Evolutionary conservation across 92 coral and sea anemone genomes (phyloP).

Genomic region (Paragorgia papillata): DNA sequence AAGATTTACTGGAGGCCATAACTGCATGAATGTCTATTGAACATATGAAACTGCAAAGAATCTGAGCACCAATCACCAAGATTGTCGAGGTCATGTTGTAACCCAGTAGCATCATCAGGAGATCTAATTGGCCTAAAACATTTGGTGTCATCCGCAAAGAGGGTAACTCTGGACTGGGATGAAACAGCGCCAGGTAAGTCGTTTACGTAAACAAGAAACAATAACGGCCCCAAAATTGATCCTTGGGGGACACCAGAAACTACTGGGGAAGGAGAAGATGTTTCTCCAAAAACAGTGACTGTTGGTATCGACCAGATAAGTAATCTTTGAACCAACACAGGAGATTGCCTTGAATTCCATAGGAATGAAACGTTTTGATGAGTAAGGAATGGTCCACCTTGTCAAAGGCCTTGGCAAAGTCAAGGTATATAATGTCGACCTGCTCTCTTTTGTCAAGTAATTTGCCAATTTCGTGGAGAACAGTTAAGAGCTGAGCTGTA

Average conservation of each 20-base stretch:
- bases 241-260: slow-evolving; percentile 30
- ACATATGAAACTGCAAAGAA: too few species aligned
- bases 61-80: slow-evolving; percentile 15
- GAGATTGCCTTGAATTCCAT: neutral
- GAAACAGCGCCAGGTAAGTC: slow-evolving; percentile 29
- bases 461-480: slow-evolving; percentile 47
- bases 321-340: slow-evolving; percentile 24
- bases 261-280: too few species aligned
- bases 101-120: slow-evolving; percentile 6
- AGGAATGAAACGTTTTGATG: neutral
- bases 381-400: slow-evolving; percentile 13
- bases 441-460: slow-evolving; percentile 34
- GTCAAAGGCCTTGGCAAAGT: slow-evolving; percentile 19
- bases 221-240: slow-evolving; percentile 9
- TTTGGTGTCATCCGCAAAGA: slow-evolving; percentile 60
- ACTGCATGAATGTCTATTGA: too few species aligned
- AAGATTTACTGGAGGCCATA: too few species aligned
- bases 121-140: slow-evolving; percentile 35
- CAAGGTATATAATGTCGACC: slow-evolving; percentile 5
- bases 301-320: slow-evolving; percentile 32
- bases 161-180: slow-evolving; percentile 25
- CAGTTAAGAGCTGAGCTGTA: slow-evolving; percentile 42
- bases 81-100: slow-evolving; percentile 44
- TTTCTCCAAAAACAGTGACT: too few species aligned
- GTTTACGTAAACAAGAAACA: slow-evolving; percentile 22